Base-by-base conservation (phyloP, 1,140 invertebrate species). In the Eumeta japonica region DNA sequence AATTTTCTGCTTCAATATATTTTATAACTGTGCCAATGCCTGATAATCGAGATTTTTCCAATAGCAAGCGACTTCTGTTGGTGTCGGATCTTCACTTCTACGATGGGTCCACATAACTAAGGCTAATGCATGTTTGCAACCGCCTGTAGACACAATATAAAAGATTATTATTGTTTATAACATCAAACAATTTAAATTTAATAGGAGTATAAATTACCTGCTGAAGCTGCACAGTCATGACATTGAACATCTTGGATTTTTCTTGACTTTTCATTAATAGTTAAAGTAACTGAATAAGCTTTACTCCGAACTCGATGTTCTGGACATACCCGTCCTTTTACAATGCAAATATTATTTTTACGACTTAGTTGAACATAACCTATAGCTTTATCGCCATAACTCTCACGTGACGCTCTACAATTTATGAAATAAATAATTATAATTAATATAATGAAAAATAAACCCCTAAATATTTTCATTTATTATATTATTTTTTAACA, bases 111-210 rank as follows among this genome's bases (percentile, higher is more conserved):
- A 63, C 45, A 59, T 55, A 10, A 67, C 36, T 42, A 65, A 55
- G n/a, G 55, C 56, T 9, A 54, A 35, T 4, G 48, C 50, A 52
- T 66, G 63, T 45, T 66, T 67, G 34, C 63, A 67, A 14, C 51
- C 53, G 3, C 58, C 43, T 28, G 16, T 27, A 4, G 37, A 16
- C 10, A 36, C 28, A 28, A 36, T 27, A 16, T 32, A 45, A 40
- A 24, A 24, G 20, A 24, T 24, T 24, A 24, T 24, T 24, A 24
- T 24, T 24, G 20, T 24, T 24, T 24, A 24, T 24, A 24, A 7
- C 20, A 24, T 24, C 20, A 24, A 24, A 24, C 20, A n/a, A 24
- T 24, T 24, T 24, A 24, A 24, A 24, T 24, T 24, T 24, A 24
- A 24, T 24, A 24, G 20, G 20, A 24, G 20, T 24, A 24, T 24